A percentile compares a stretch with the other conserved stretches of the same genome.
Evolutionary conservation across 1,140 invertebrate species (phyloP).

Genomic region (Drosophila murphyi): DNA sequence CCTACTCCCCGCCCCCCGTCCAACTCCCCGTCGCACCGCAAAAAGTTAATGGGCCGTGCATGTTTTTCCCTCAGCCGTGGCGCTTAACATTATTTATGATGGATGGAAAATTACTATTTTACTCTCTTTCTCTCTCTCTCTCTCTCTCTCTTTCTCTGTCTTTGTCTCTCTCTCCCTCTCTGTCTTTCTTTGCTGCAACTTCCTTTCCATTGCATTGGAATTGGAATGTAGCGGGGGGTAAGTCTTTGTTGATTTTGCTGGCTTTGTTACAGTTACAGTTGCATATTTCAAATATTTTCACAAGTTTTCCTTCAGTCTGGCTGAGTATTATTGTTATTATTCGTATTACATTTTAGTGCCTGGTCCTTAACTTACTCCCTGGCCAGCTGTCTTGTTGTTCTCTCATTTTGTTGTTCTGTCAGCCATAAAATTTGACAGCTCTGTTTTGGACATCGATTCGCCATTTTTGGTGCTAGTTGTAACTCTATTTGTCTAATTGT

Average conservation of each 20-base stretch:
- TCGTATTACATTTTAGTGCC: no score
- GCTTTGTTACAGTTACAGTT: conserved; percentile 57
- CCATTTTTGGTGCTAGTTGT: conserved; percentile 19
- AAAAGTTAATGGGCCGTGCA: conserved; percentile 83
- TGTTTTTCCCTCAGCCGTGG: conserved; percentile 84
- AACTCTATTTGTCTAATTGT: conserved; percentile 44
- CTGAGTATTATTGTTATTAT: background rate
- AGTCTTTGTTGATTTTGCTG: conserved; percentile 13
- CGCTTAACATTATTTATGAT: conserved; percentile 84
- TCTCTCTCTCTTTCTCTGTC: conserved; percentile 26
- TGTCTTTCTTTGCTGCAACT: conserved; percentile 53
- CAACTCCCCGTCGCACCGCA: conserved; percentile 36
- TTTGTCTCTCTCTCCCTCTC: conserved; percentile 23
- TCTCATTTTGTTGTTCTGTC: conserved; percentile 39
- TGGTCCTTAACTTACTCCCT: no score
- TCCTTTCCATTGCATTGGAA: conserved; percentile 61
- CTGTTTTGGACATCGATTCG: conserved; percentile 6
- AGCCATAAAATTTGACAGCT: conserved; percentile 40
- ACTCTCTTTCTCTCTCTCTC: conserved; percentile 31
- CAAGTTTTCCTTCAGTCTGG: conserved; percentile 36
- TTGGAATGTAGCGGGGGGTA: conserved; percentile 14
- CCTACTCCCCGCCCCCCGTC: conserved; percentile 8
- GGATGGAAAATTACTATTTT: conserved; percentile 78
- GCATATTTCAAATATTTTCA: conserved; percentile 69
- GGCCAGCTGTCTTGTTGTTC: conserved; percentile 19